Conservation (phyloP, 2,113 vertebrate species). For the Zosterops pallidus region DNA sequence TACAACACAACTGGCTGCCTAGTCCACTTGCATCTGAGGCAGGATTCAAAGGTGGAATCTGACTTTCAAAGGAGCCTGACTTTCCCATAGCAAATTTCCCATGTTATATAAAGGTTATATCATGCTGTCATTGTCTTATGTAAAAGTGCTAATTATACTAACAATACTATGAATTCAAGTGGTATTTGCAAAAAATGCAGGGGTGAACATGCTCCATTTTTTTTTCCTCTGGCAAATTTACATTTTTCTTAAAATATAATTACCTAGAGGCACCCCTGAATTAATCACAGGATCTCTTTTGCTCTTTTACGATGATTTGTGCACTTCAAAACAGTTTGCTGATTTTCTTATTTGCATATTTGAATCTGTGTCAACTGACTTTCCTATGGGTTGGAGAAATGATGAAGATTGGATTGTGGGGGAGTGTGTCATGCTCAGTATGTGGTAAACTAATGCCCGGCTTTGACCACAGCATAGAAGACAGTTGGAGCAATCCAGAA, state of each 20-base stretch:
- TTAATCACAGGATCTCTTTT: not conserved
- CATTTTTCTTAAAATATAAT: not conserved
- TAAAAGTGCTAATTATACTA: not conserved
- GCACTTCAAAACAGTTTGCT: not conserved
- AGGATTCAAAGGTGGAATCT: not conserved
- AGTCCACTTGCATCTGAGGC: not conserved
- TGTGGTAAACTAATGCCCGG: not conserved
- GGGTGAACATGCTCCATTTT: not conserved
- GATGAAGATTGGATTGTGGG: not conserved
- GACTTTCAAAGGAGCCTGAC: not conserved
- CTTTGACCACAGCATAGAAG: not conserved
- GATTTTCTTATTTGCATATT: conserved; percentile 20
- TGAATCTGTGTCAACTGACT: not conserved
- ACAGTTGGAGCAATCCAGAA: not conserved
- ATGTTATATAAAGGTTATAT: not conserved
- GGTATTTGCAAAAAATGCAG: not conserved
- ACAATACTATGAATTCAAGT: not conserved
- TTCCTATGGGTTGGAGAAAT: not conserved
- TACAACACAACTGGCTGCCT: not conserved
- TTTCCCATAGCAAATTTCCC: not conserved
- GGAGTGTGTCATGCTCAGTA: not conserved
- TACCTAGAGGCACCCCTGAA: not conserved
- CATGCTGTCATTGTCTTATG: not conserved
- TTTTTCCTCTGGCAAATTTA: not conserved
- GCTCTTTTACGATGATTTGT: not conserved